A percentile compares a stretch with the other conserved stretches of the same genome.
phyloP scores from a whole-genome alignment of 1,140 invertebrate species.

The Trinorchestia longiramus region DNA sequence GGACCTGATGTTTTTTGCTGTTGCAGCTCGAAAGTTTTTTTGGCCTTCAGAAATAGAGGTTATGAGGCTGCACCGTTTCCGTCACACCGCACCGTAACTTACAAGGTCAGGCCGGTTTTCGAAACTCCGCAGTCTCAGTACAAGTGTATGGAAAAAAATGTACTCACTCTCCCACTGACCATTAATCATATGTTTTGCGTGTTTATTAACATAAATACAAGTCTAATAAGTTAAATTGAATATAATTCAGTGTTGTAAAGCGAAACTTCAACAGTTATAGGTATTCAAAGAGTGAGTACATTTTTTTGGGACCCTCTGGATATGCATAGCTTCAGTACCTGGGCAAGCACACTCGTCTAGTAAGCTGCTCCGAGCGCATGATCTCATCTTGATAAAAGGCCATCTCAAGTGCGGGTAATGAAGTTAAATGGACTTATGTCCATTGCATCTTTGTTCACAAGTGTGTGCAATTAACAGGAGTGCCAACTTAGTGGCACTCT shows the following conservation, averaged over 20 bases:
- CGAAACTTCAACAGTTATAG: too few relatives aligned
- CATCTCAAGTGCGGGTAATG: not conserved
- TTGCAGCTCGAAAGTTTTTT: not conserved
- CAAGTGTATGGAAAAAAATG: not conserved
- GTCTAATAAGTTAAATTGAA: not conserved
- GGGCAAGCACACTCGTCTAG: not conserved
- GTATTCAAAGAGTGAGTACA: not conserved
- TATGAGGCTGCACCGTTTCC: not conserved
- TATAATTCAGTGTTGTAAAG: too few relatives aligned
- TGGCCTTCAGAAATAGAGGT: conserved; percentile 6
- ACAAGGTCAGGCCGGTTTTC: not conserved
- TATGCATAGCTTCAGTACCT: not conserved
- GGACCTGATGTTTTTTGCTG: not conserved
- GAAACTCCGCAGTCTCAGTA: not conserved
- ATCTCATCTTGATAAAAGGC: not conserved
- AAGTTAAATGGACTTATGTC: not conserved
- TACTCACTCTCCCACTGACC: not conserved
- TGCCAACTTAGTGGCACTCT: not conserved
- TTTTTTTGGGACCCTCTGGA: not conserved
- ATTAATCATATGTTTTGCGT: not conserved
- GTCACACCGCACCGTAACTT: not conserved
- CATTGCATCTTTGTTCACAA: not conserved
- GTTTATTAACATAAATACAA: not conserved
- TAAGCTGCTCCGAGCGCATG: too few relatives aligned
- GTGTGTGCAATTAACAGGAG: not conserved